Conservation (phyloP, 2,113 vertebrate genomes). For the Rhabdornis inornatus region DNA sequence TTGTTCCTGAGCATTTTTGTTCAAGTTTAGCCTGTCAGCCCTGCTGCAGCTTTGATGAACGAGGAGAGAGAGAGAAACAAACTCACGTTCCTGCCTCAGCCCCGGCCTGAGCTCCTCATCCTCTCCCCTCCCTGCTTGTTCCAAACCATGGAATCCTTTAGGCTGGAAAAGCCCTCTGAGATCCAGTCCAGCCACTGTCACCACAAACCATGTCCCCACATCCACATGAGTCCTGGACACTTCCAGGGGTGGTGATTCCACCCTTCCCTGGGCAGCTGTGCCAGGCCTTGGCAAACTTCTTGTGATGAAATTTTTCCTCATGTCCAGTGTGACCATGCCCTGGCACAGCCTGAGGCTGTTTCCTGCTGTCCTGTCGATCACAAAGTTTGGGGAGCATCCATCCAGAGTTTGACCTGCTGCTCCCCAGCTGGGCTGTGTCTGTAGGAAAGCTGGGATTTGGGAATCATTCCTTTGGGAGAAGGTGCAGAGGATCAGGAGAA, state of each 20-base stretch:
- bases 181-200: rapidly evolving
- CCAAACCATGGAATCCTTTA: rapidly evolving
- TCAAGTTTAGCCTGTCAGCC: neutral
- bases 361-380: no score
- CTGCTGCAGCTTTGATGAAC: neutral
- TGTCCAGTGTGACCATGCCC: rapidly evolving
- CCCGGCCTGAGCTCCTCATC: neutral
- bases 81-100: neutral
- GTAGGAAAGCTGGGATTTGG: no score
- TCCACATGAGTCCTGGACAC: rapidly evolving
- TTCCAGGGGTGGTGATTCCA: neutral
- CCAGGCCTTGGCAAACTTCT: rapidly evolving
- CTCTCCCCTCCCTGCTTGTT: neutral
- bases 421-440: neutral
- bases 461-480: neutral
- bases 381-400: neutral
- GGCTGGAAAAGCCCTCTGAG: neutral
- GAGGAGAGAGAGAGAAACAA: neutral
- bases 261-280: neutral
- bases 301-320: neutral
- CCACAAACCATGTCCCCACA: rapidly evolving
- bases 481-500: neutral
- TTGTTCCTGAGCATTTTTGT: neutral
- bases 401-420: neutral
- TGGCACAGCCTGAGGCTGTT: neutral